Conservation (phyloP, 2,797 vertebrate species). For the Kryptolebias ocellatus region DNA sequence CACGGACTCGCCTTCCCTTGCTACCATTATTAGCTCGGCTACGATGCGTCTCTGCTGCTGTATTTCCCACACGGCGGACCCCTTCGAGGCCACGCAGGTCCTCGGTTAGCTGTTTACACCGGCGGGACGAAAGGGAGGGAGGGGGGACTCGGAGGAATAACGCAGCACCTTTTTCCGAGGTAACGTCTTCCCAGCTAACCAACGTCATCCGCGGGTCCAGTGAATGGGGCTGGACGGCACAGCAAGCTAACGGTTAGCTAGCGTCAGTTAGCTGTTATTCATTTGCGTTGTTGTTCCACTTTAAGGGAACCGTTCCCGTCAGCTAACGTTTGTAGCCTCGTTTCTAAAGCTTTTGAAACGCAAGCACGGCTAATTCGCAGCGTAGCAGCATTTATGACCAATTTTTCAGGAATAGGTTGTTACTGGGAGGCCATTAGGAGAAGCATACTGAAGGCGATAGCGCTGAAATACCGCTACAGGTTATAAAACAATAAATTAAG, state of each 20-base stretch:
- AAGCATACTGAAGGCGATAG: not conserved
- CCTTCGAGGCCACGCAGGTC: conserved; percentile 43
- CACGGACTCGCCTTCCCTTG: conserved; percentile 51
- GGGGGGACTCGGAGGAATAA: conserved; percentile 32
- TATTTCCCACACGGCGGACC: conserved; percentile 52
- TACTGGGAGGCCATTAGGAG: conserved; percentile 17
- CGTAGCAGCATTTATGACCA: not conserved
- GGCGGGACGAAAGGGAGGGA: conserved; percentile 41
- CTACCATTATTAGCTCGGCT: conserved; percentile 70
- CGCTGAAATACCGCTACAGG: not conserved
- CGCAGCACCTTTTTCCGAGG: conserved; percentile 67
- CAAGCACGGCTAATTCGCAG: not conserved
- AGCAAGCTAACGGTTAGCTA: conserved; percentile 64
- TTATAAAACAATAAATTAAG: conserved; percentile 1
- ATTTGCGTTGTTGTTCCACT: conserved; percentile 37
- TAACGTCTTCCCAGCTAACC: conserved; percentile 61
- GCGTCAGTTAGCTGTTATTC: conserved; percentile 21
- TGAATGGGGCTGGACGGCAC: conserved; percentile 28
- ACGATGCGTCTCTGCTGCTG: conserved; percentile 68
- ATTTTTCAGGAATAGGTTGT: not conserved
- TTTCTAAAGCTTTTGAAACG: not conserved
- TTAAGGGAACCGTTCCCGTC: conserved; percentile 1
- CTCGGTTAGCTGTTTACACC: conserved; percentile 49
- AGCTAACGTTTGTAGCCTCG: not conserved
- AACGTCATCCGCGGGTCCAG: conserved; percentile 60